Evolutionary conservation across 1,140 invertebrate species (phyloP).

Genomic region (Mya arenaria): DNA sequence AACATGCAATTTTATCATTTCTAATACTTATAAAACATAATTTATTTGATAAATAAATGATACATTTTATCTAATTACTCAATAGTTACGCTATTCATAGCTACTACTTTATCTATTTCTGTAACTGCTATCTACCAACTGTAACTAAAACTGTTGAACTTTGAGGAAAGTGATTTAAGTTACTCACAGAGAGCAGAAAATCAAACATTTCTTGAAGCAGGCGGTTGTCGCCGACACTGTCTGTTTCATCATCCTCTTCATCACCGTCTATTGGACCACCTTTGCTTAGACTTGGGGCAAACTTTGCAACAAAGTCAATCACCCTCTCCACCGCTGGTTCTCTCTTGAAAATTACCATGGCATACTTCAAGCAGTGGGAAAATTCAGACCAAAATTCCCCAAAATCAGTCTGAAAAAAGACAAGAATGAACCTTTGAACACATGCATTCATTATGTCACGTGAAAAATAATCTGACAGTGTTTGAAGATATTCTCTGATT

Average conservation of each 20-base stretch:
- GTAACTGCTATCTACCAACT: too few species aligned
- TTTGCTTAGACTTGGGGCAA: constrained; percentile 80
- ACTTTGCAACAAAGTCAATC: constrained; percentile 86
- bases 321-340: constrained; percentile 86
- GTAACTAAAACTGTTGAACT: too few species aligned
- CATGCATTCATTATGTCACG: background rate
- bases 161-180: too few species aligned
- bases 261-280: background rate
- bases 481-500: background rate
- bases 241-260: constrained; percentile 58
- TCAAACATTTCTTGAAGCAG: constrained; percentile 75
- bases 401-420: constrained; percentile 68
- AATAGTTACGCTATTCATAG: too few species aligned
- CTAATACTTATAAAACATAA: too few species aligned
- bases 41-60: too few species aligned
- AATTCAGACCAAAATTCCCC: constrained; percentile 76
- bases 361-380: constrained; percentile 70
- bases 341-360: constrained; percentile 76
- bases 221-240: constrained; percentile 66
- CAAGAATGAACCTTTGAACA: background rate
- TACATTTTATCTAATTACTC: too few species aligned
- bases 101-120: too few species aligned
- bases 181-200: constrained; percentile 76
- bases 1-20: too few species aligned
- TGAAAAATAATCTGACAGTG: background rate